These are phyloP conservation scores for Enteromius unitaeniatus DNA, from an alignment of 2,797 vertebrate genomes.

Conservation along the genomic window DNA sequence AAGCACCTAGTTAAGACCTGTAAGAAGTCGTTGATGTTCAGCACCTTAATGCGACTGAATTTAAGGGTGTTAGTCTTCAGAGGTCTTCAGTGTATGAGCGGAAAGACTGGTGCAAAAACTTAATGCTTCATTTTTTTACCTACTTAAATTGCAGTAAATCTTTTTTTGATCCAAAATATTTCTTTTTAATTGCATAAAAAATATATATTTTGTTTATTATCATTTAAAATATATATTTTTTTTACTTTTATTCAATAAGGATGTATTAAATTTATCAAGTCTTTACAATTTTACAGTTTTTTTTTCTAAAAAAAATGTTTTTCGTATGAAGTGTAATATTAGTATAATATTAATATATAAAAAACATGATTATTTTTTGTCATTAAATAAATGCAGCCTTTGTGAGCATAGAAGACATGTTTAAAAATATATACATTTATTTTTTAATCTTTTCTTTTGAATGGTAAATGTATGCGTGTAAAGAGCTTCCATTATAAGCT, in stretches of 20 bases:
- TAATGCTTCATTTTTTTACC: background rate
- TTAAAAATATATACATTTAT: background rate
- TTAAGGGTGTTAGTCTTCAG: slow-evolving; percentile 30
- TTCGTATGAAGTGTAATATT: background rate
- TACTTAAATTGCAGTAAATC: background rate
- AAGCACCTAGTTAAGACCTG: background rate
- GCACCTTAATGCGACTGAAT: slow-evolving; percentile 37
- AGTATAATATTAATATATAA: background rate
- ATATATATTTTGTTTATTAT: background rate
- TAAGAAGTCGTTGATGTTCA: slow-evolving; percentile 49
- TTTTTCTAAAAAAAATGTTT: background rate
- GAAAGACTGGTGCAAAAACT: background rate
- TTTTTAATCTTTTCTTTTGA: background rate
- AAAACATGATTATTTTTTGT: background rate
- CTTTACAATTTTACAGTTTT: background rate
- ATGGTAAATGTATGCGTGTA: background rate
- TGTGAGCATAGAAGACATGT: background rate
- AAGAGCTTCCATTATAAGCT: background rate
- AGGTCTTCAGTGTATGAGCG: slow-evolving; percentile 16
- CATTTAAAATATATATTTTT: no score
- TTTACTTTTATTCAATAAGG: background rate
- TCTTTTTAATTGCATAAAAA: background rate
- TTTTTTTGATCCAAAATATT: background rate
- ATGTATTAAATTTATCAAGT: background rate
- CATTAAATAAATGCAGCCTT: background rate